A percentile compares a stretch with the other conserved stretches of the same genome.
These are phyloP conservation scores for Dicyrtoma fusca DNA, from an alignment of 2,888 invertebrate species.

Conservation along the genomic window DNA sequence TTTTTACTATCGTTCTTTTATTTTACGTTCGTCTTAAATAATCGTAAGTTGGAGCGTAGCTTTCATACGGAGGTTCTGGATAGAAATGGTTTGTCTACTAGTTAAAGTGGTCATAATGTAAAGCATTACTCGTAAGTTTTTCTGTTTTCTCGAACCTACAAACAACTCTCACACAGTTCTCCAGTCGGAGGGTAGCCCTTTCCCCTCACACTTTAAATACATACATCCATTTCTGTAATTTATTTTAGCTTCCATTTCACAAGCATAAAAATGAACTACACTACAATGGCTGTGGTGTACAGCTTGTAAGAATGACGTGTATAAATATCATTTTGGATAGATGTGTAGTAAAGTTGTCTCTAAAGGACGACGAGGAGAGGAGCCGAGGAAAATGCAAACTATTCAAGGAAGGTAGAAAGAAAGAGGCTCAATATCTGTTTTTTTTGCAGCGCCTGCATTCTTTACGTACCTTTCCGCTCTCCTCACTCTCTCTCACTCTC, in stretches of 20 bases:
- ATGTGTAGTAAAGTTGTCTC: neutral
- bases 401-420: constrained; percentile 33
- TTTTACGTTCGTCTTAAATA: constrained; percentile 27
- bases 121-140: neutral
- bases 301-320: neutral
- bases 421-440: constrained; percentile 31
- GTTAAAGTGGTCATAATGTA: constrained; percentile 19
- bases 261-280: constrained; percentile 9
- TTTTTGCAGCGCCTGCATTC: constrained; percentile 35
- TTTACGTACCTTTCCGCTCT: constrained; percentile 32
- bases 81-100: neutral
- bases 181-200: neutral
- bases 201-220: neutral
- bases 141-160: constrained; percentile 1
- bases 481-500: no score
- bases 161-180: neutral
- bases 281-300: neutral
- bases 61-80: neutral
- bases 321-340: neutral
- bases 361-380: constrained; percentile 14
- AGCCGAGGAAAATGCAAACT: constrained; percentile 34
- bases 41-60: constrained; percentile 13
- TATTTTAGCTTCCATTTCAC: constrained; percentile 24
- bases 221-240: constrained; percentile 25
- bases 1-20: constrained; percentile 9